Base-by-base conservation (phyloP, 92 coral and sea anemone genomes). In the Galaxea fascicularis region DNA sequence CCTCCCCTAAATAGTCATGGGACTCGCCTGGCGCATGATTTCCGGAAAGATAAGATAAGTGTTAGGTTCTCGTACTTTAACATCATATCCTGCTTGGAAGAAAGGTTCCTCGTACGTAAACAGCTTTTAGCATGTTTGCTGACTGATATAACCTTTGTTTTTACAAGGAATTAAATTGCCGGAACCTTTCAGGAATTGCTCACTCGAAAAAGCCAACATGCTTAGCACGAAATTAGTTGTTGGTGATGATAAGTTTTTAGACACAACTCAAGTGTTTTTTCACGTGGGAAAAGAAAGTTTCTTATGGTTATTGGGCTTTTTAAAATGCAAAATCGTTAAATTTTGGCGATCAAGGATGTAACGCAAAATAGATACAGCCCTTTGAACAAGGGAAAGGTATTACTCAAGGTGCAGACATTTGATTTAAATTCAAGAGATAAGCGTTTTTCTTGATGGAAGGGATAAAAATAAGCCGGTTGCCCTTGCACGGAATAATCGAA, bases 11-110 rank as follows among this genome's bases (percentile, higher is more conserved):
- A 82, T 82, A 82, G 85, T 58, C 86, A 82, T 27, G 78, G 35
- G 86, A 56, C 76, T 14, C 24, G 8, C 53, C 53, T 44, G 30
- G 65, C 52, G 53, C 69, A 71, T 56, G 78, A 82, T 82, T 70
- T 82, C 86, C 86, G 86, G 86, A 71, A 27, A 70, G 77, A 82
- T 71, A 80, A 80, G 53, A 57, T 70, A 71, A 82, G 86, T 82
- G 78, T 70, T 70, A 10, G 10, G 54, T 79, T 79, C 74, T 45
- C 20, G 78, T 26, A 31, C 58, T 82, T 82, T 53, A 67, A 30
- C 56, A 69, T 82, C 70, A 73, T 29, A 82, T 82, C 86, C 86
- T 82, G 86, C 77, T 57, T 44, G 31, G 49, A 46, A 39, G 70
- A 27, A 30, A 22, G 18, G 70, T 71, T 28, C 51, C 20, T 22